Conservation (phyloP, 2,888 invertebrate genomes). For the Tetanocera ferruginea region DNA sequence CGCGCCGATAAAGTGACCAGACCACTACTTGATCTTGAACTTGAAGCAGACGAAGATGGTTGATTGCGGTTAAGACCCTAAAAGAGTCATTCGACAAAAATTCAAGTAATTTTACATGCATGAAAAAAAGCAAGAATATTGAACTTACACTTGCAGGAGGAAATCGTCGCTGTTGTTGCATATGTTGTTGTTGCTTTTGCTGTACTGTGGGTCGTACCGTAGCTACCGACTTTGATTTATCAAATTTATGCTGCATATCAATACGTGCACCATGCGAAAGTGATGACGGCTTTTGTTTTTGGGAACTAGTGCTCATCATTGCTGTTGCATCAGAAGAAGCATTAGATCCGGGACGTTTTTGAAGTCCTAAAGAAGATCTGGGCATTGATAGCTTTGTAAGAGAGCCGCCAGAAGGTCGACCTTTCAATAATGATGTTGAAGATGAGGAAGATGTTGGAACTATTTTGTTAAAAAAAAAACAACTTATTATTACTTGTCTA, state of each 20-base stretch:
- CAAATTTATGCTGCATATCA: neutral
- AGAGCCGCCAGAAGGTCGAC: neutral
- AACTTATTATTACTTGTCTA: neutral
- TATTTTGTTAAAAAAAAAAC: neutral
- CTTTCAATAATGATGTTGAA: neutral
- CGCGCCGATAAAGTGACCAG: constrained; percentile 6
- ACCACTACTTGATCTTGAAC: constrained; percentile 2
- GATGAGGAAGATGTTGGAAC: neutral
- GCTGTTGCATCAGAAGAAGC: neutral
- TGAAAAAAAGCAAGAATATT: neutral
- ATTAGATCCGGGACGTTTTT: neutral
- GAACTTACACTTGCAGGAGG: neutral
- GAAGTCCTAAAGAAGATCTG: neutral
- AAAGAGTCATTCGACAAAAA: neutral
- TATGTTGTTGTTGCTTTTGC: constrained; percentile 34
- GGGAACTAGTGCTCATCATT: neutral
- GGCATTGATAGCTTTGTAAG: neutral
- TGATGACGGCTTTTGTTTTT: neutral
- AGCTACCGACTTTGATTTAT: constrained; percentile 47
- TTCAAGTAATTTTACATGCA: neutral
- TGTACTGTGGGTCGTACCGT: constrained; percentile 50
- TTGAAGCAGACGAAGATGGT: neutral
- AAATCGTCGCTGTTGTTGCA: constrained; percentile 14
- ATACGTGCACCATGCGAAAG: neutral
- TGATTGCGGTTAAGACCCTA: neutral